Evolutionary conservation across 2,888 invertebrate species (phyloP).

Genomic region (Leptopilina myrica): DNA sequence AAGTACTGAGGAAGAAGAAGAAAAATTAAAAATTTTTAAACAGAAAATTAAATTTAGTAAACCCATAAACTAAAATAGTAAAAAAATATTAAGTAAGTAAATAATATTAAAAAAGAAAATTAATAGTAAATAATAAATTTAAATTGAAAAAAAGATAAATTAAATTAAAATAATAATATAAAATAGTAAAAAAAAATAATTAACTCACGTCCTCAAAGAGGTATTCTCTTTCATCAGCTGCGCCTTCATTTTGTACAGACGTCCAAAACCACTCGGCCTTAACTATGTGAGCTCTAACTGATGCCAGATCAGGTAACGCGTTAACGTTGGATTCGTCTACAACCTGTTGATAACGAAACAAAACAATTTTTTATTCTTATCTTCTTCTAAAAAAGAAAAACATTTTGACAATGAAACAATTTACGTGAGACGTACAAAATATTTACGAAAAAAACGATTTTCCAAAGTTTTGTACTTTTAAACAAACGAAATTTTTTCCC

Average conservation of each 20-base stretch:
- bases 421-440: not conserved
- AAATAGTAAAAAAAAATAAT: not conserved
- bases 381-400: no score
- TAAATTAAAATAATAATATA: not conserved
- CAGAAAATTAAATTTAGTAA: no score
- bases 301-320: constrained; percentile 84
- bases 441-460: no score
- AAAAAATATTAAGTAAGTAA: no score
- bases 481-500: no score
- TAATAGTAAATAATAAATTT: no score
- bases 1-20: constrained; percentile 73
- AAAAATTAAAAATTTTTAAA: not conserved
- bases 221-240: constrained; percentile 94
- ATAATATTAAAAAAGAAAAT: no score
- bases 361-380: constrained; percentile 18
- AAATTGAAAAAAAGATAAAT: no score
- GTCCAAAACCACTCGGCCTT: constrained; percentile 99
- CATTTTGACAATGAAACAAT: not conserved
- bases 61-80: no score
- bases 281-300: constrained; percentile 85
- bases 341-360: constrained; percentile 80
- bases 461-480: no score
- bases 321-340: constrained; percentile 88
- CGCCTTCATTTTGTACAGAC: constrained; percentile 96
- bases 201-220: constrained; percentile 88